Evolutionary conservation across 1,140 invertebrate species (phyloP).

Genomic region (Zaprionus gabonicus): DNA sequence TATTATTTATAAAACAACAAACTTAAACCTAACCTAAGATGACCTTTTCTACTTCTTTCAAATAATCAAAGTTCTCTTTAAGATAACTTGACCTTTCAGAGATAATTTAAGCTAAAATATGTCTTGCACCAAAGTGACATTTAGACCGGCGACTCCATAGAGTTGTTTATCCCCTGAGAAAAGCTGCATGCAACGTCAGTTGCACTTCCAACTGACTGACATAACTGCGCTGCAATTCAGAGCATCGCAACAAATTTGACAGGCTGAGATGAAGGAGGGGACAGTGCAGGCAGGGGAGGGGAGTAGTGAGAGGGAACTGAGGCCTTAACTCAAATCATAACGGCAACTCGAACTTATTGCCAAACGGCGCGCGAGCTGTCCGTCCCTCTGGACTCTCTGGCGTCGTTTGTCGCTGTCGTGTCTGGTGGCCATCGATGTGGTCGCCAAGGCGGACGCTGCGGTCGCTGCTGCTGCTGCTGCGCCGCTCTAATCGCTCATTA

Average conservation of each 20-base stretch:
- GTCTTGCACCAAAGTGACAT: slow-evolving; percentile 7
- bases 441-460: slow-evolving; percentile 28
- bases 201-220: not conserved
- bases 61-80: not conserved
- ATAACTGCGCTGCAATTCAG: slow-evolving; percentile 1
- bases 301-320: slow-evolving; percentile 20
- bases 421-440: slow-evolving; percentile 45
- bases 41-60: too few relatives aligned
- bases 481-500: slow-evolving; percentile 78
- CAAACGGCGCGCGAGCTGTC: slow-evolving; percentile 32
- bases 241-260: slow-evolving; percentile 38
- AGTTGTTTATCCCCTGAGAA: not conserved
- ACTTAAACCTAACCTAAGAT: too few relatives aligned
- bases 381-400: not conserved
- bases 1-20: too few relatives aligned
- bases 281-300: not conserved
- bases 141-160: not conserved
- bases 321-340: slow-evolving; percentile 42
- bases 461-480: slow-evolving; percentile 14
- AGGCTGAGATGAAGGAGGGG: slow-evolving; percentile 9
- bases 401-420: slow-evolving; percentile 39
- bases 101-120: not conserved
- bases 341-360: slow-evolving; percentile 53
- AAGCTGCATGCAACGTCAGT: not conserved
- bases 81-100: not conserved